Evolutionary conservation across 2,113 vertebrate species (phyloP).

Genomic region (Mastomys natalensis): DNA sequence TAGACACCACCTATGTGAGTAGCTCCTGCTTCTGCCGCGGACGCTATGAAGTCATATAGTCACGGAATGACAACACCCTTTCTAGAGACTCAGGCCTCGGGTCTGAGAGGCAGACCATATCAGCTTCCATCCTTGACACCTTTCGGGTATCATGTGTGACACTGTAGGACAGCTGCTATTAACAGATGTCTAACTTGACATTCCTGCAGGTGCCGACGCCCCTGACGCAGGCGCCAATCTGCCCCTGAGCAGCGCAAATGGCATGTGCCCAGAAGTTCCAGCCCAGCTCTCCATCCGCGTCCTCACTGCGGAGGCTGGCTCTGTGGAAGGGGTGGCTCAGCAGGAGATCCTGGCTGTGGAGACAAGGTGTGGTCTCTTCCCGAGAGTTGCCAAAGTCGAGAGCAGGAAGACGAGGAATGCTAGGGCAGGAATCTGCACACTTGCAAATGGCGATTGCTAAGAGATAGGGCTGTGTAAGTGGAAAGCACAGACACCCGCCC

Average conservation of each 20-base stretch:
- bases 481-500: not conserved
- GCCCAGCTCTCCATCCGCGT: slow-evolving; percentile 90
- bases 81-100: not conserved
- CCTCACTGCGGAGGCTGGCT: slow-evolving; percentile 85
- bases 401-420: not conserved
- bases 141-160: not conserved
- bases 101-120: not conserved
- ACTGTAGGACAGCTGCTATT: not conserved
- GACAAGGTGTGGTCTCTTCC: slow-evolving; percentile 87
- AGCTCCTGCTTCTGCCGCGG: not conserved
- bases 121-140: not conserved
- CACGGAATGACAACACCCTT: not conserved
- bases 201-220: slow-evolving; percentile 64
- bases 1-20: not conserved
- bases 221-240: not conserved
- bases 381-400: not conserved
- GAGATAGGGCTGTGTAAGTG: too few relatives aligned
- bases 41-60: fast-evolving
- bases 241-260: slow-evolving; percentile 28
- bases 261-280: slow-evolving; percentile 89
- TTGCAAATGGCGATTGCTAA: not conserved
- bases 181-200: not conserved
- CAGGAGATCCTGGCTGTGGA: slow-evolving; percentile 89
- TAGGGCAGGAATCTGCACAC: not conserved
- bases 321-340: slow-evolving; percentile 88